These are phyloP conservation scores for Drosophila subobscura DNA, from an alignment of 1,140 invertebrate genomes.

Conservation along the genomic window DNA sequence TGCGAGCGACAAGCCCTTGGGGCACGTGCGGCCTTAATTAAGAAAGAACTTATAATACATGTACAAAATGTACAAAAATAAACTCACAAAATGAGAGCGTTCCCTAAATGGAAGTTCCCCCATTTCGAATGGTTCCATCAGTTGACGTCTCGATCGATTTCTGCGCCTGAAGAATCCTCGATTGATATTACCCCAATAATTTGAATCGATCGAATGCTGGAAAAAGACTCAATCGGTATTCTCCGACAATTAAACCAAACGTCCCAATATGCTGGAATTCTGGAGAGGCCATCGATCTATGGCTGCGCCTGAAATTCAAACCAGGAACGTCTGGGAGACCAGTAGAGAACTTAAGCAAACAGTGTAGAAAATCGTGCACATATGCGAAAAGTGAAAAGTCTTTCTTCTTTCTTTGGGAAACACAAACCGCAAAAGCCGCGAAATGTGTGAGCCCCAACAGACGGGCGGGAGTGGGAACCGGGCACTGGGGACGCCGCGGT, in stretches of 20 bases:
- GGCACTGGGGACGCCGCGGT: not conserved
- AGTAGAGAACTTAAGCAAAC: not conserved
- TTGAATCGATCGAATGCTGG: too few species aligned
- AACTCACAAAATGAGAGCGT: too few species aligned
- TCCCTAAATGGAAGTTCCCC: too few species aligned
- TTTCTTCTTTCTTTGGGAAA: not conserved
- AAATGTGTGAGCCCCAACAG: not conserved
- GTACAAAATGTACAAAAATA: too few species aligned
- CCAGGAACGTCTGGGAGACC: not conserved
- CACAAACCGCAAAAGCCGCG: constrained; percentile 45
- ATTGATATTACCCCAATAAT: too few species aligned
- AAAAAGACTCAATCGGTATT: too few species aligned
- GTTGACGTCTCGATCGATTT: not conserved
- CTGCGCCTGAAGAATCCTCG: too few species aligned
- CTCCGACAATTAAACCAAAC: too few species aligned
- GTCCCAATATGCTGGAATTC: too few species aligned
- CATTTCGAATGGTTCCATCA: too few species aligned
- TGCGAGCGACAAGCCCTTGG: not conserved
- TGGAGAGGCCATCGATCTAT: too few species aligned
- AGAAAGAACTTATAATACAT: constrained; percentile 39
- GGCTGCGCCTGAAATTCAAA: too few species aligned
- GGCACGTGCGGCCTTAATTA: constrained; percentile 54
- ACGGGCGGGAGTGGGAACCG: not conserved
- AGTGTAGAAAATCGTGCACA: not conserved
- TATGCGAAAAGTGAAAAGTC: constrained; percentile 11